Evolutionary conservation across 2,113 vertebrate species (phyloP).

Genomic region (Gulo gulo): DNA sequence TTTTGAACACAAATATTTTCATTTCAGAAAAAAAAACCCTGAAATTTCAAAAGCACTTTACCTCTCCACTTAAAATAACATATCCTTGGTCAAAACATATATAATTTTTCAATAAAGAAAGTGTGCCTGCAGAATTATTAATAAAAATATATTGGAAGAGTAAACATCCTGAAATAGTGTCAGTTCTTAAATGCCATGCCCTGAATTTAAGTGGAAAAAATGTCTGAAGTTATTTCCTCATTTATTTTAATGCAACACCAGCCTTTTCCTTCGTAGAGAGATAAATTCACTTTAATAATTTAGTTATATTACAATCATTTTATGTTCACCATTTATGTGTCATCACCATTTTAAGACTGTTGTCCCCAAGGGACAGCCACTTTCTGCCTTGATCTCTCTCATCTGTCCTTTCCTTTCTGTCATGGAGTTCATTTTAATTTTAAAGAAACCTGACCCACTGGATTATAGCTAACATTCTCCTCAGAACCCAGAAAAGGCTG

Average conservation of each 20-base stretch:
- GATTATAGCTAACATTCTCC: neutral
- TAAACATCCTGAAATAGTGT: neutral
- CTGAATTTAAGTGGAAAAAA: neutral
- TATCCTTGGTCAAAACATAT: neutral
- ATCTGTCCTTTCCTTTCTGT: neutral
- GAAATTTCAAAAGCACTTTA: neutral
- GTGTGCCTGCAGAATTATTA: neutral
- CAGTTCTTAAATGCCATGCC: neutral
- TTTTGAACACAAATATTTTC: neutral
- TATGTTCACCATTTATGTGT: neutral
- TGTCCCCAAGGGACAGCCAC: neutral
- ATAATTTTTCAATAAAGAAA: neutral
- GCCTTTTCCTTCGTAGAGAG: neutral
- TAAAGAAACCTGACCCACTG: neutral
- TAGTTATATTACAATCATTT: neutral
- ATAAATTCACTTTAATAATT: neutral
- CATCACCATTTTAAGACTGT: neutral
- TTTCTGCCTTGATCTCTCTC: conserved; percentile 29
- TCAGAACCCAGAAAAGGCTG: neutral
- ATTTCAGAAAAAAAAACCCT: neutral
- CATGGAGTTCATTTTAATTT: conserved; percentile 3
- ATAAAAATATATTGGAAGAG: neutral
- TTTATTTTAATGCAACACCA: neutral
- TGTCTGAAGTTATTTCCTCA: neutral
- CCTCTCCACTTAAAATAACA: neutral